Percentiles rank a stretch among this genome's conserved stretches.
Evolutionary conservation across 1,140 invertebrate genomes (phyloP).

Genomic region (Laupala kohalensis): DNA sequence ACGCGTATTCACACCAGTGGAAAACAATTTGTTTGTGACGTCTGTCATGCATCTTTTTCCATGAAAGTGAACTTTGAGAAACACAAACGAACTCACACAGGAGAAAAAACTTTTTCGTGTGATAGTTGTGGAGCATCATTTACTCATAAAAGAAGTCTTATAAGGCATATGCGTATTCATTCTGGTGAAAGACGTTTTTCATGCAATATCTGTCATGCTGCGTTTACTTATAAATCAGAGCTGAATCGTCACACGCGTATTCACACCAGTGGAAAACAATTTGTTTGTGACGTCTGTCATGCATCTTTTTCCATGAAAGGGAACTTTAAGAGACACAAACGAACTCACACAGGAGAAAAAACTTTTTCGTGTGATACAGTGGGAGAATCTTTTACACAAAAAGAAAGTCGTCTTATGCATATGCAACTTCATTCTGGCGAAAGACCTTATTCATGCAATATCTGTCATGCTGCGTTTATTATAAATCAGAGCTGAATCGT

Average conservation of each 20-base stretch:
- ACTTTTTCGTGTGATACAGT: neutral
- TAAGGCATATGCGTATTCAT: slow-evolving; percentile 5
- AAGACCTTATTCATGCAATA: slow-evolving; percentile 2
- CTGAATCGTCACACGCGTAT: neutral
- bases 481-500: neutral
- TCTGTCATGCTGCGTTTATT: slow-evolving; percentile 4
- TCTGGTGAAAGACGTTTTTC: slow-evolving; percentile 1
- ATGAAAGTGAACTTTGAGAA: slow-evolving; percentile 18
- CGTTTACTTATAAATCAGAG: neutral
- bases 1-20: too few relatives aligned
- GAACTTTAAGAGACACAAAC: slow-evolving; percentile 18
- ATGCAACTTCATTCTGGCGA: slow-evolving; percentile 5
- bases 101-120: slow-evolving; percentile 14
- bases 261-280: slow-evolving; percentile 15
- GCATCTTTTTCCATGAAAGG: slow-evolving; percentile 17
- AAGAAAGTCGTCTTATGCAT: neutral
- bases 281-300: slow-evolving; percentile 15
- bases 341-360: slow-evolving; percentile 18
- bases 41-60: slow-evolving; percentile 16
- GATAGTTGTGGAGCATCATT: neutral
- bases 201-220: neutral
- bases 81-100: slow-evolving; percentile 19
- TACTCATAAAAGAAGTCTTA: neutral
- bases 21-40: slow-evolving; percentile 16
- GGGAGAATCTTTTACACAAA: slow-evolving; percentile 2